Base-by-base conservation (phyloP, 53 echinoderm and acorn worm species). In the Arbacia lixula region DNA sequence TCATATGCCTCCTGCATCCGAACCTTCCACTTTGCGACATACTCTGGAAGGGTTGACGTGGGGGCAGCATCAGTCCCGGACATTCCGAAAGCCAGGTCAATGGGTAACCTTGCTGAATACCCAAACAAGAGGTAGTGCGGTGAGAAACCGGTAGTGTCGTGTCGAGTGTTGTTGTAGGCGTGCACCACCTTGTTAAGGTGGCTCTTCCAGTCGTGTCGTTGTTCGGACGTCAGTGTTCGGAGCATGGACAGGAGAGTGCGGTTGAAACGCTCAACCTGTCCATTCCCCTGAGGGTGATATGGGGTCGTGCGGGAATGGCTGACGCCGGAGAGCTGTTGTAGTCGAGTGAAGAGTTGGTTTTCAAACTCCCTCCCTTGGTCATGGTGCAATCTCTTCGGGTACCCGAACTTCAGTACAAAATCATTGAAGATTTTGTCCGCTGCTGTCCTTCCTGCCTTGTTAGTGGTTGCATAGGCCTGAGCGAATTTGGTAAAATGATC, bases 281-380 rank as follows among this genome's bases (percentile, higher is more conserved):
- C 88, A 74, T 93, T 89, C 9, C 89, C 93, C 65, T 87, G 84
- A 24, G 93, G 90, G 68, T 93, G 90, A 49, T 93, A 89, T 6
- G 90, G 90, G 0, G 93, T 90, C 8, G 93, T 90, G 0, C 88
- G 31, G 32, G 90, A 93, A 5, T 39, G 34, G 26, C 69, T 19
- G 16, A 90, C 69, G 16, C 83, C 83, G 21, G 67, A 14, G 1
- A 62, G 46, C 36, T 86, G 17, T 33, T 86, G 36, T 3, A 92
- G 76, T 21, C 57, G 63, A 8, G 66, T 42, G 41, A 92, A 92
- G 19, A 92, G 52, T n/a, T 83, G 64, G 46, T 92, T 89, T 30
- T 89, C 89, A 83, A 92, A 92, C 50, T 93, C 87, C 5, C 88
- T 39, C 31, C 89, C 89, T 37, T 93, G 93, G 43, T 93, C 89